phyloP scores from a whole-genome alignment of 2,888 invertebrate genomes.

The Xanthia togata region DNA sequence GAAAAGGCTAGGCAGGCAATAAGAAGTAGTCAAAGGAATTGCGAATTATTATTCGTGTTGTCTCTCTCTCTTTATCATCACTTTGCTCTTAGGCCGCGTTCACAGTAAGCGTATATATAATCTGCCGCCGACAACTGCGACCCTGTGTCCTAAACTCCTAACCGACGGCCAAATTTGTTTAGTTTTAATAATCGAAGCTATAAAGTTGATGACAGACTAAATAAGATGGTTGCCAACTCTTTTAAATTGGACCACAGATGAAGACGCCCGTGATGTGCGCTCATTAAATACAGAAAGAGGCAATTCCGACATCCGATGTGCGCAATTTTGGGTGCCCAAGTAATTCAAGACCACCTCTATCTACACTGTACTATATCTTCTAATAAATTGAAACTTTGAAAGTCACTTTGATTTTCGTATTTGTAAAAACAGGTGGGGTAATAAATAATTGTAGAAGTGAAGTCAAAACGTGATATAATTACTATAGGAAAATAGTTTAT shows the following conservation, averaged over 20 bases:
- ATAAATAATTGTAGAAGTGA: no score
- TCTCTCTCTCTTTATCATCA: background rate
- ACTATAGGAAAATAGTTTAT: no score
- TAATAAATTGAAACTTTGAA: slow-evolving; percentile 9
- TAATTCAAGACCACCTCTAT: slow-evolving; percentile 73
- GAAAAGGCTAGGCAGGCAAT: no score
- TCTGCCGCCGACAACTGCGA: no score
- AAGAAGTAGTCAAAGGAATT: background rate
- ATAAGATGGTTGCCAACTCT: slow-evolving; percentile 4
- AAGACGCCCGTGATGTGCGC: slow-evolving; percentile 78
- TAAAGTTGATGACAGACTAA: background rate
- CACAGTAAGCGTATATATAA: background rate
- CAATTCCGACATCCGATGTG: slow-evolving; percentile 82
- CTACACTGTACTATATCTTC: slow-evolving; percentile 19
- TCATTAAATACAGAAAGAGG: slow-evolving; percentile 84
- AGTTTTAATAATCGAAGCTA: background rate
- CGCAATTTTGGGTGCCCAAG: slow-evolving; percentile 79
- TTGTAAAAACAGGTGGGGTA: no score
- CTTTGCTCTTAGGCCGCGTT: background rate
- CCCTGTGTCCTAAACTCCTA: no score
- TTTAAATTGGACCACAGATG: slow-evolving; percentile 62
- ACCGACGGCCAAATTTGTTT: background rate
- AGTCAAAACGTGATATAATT: no score
- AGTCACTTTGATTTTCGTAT: slow-evolving; percentile 2
- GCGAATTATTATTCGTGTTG: background rate